Base-by-base conservation (phyloP, 2,113 vertebrate genomes). In the Synodontis membranacea region DNA sequence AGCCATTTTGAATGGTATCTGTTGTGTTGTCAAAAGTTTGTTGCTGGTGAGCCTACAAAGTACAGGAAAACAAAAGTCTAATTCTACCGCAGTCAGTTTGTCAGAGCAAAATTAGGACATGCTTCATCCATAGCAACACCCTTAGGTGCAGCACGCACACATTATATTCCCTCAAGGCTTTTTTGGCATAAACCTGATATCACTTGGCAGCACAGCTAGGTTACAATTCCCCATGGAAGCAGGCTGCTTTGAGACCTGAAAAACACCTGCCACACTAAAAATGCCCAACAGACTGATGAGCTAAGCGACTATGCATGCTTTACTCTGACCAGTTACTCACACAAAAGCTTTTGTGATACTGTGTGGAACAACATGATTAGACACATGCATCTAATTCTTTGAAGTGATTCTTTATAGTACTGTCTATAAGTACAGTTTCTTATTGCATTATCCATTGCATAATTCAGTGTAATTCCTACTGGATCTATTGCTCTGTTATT, bases 171-270 rank as follows among this genome's bases (percentile, higher is more conserved):
- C n/a, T n/a, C 70, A 54, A 84, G 42, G 52, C 79, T 23, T 48
- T 70, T 76, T 62, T 85, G 68, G 72, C 54, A 86, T 88, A 86
- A 84, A 87, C 39, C 68, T 88, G 78, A 86, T 83, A 80, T 86
- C 80, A 75, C 84, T 64, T 80, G 46, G 84, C 72, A 82, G 48
- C 54, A 58, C 7, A 64, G 86, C 80, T 88, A 75, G 54, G 86
- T 66, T 80, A 83, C 80, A 75, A 80, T 80, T 80, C 83, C 84
- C 84, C 15, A 70, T 25, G 83, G 88, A 46, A 76, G 23, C 78
- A n/a, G 42, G 74, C 42, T 64, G 54, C n/a, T 12, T 44, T 48
- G 52, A 82, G 54, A 86, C 56, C 64, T 56, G n/a, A 23, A 68
- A 48, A 60, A 79, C 31, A 79, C 46, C 84, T 68, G 78, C 17